Evolutionary conservation across 2,888 invertebrate species (phyloP), one percentile per base, ranked within the genome.

Genomic region (Drosophila cognata): DNA sequence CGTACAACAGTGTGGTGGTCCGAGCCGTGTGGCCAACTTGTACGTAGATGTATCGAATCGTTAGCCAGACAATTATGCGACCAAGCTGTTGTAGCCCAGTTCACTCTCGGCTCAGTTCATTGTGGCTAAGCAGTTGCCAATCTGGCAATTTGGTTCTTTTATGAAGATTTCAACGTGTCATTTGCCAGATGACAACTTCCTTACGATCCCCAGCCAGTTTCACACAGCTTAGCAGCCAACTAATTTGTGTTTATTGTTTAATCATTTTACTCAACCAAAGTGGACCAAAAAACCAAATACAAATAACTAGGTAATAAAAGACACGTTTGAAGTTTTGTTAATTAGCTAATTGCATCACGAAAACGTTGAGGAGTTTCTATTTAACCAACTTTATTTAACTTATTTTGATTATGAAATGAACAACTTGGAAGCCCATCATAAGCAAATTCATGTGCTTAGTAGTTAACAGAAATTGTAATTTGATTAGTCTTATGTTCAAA

Each of bases 1-100:
- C 60, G 36, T 57, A 58, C 55, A 65, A 63, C 51, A 38, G 36
- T 82, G 75, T 69, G 79, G 77, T 53, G 79, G 77, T 53, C 33
- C 52, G 53, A 59, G 21, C 52, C 71, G 63, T 63, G 71, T 63
- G 67, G 56, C 43, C 38, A 68, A 51, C 38, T 29, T 46, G 51
- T 58, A 64, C 46, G 52, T 51, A 56, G 25, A 59, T 43, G 67
- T 53, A 52, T 55, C 56, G 46, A 63, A 59, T 13, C 46, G 55
- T 59, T 31, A 41, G 53, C 18, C 41, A 38, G 62, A n/a, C 62
- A 68, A 68, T 61, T 70, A 61, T 61, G 52, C 11, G 29, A 13
- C 38, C 41, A 21, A 60, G 21, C 18, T 72, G 53, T 53, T 59
- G 16, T 29, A 29, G 48, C 18, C 28, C 41, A 63, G 50, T 50